Evolutionary conservation across 2,888 invertebrate genomes (phyloP).

Genomic region (Minunthozetes semirufus): DNA sequence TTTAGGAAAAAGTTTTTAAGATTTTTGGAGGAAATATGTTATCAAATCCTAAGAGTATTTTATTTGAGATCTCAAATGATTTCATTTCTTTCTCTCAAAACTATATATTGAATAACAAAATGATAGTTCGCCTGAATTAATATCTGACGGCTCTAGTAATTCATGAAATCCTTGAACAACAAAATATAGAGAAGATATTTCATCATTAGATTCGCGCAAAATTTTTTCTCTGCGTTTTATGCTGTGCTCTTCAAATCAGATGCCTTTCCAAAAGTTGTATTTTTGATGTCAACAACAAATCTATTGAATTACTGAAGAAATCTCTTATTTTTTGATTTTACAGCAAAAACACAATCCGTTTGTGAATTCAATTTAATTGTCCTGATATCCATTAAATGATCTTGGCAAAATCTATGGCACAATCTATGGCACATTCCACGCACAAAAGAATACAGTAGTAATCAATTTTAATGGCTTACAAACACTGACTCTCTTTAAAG

Average conservation of each 20-base stretch:
- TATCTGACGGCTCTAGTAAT: not conserved
- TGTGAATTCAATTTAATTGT: not conserved
- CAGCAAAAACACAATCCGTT: not conserved
- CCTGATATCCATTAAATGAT: not conserved
- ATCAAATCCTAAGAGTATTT: not conserved
- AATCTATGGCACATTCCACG: no score
- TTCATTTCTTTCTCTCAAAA: not conserved
- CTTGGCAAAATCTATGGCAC: no score
- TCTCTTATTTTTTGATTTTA: not conserved
- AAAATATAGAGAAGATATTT: not conserved
- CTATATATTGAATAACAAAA: not conserved
- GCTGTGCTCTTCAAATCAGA: not conserved
- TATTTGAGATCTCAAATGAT: not conserved
- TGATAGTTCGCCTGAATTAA: not conserved
- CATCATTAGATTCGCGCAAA: not conserved
- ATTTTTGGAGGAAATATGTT: not conserved
- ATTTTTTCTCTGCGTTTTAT: not conserved
- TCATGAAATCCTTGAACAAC: slow-evolving; percentile 2
- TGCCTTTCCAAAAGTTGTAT: no score
- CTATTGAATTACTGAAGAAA: not conserved
- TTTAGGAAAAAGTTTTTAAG: no score
- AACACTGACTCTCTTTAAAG: not conserved
- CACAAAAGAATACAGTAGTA: no score
- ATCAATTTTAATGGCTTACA: slow-evolving; percentile 17
- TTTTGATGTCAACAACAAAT: not conserved